Evolutionary conservation across 1,140 invertebrate genomes (phyloP), one percentile per base, ranked within the genome.

Genomic region (Phymorhynchus buccinoides): DNA sequence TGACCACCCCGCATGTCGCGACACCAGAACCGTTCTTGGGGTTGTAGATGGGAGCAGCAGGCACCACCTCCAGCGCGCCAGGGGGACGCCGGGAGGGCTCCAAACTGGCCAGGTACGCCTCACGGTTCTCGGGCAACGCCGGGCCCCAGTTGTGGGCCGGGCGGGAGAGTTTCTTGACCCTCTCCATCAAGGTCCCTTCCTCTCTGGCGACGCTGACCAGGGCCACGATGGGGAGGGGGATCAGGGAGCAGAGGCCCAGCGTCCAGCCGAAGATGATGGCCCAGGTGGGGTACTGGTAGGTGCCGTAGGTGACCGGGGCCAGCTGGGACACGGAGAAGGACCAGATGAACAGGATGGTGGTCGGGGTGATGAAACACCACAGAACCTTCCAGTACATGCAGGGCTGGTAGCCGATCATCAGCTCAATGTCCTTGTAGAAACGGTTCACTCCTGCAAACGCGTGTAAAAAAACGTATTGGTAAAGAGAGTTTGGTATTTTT

Each of bases 331-430:
- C 90, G 68, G 89, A 90, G 86, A 93, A 93, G 2, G 89, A 32
- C 83, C 92, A 88, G 52, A 93, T 89, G 48, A 91, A 88, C 92
- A 96, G 94, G 48, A 97, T 94, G 22, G 96, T 95, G 16, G 95
- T 94, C 18, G 96, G 96, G 3, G 96, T 97, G 56, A 97, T 94
- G 32, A 95, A 94, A 83, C 95, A 95, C 96, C 96, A 97, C 95
- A 96, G 96, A 86, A 95, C 94, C 79, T 95, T 96, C 96, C 96
- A 97, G 87, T 88, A 90, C 9, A 83, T 39, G 14, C 71, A 66
- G 9, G 89, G 88, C 56, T 86, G 78, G 41, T 84, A 85, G 1
- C 90, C 91, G 62, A 91, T 89, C 92, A 92, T 92, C 41, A 91
- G 79, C 75, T 90, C 88, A 84, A 92, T 91, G 84, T 92, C 91